phyloP scores from a whole-genome alignment of 2,888 invertebrate species.

The Harpalus rufipes region DNA sequence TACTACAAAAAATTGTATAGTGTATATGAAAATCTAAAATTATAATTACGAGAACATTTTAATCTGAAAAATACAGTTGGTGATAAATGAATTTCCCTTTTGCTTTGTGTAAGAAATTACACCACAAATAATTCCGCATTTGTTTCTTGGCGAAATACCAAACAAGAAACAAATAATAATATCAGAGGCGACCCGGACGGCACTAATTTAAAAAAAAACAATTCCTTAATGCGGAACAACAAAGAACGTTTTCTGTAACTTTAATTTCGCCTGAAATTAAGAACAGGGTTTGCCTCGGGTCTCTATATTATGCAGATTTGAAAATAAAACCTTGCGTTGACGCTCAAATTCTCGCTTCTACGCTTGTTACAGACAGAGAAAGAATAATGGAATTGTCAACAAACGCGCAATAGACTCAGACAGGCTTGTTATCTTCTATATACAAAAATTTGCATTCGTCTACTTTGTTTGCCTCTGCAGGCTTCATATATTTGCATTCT shows the following conservation, averaged over 20 bases:
- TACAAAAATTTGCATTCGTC: constrained; percentile 31
- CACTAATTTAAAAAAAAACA: constrained; percentile 46
- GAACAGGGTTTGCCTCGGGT: constrained; percentile 30
- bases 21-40: no score
- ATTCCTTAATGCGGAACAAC: constrained; percentile 43
- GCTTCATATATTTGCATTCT: background rate
- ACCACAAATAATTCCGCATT: constrained; percentile 32
- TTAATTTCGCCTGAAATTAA: constrained; percentile 42
- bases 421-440: constrained; percentile 33
- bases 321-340: constrained; percentile 22
- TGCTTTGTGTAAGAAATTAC: constrained; percentile 7
- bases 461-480: background rate
- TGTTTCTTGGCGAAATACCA: constrained; percentile 17
- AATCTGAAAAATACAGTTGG: background rate
- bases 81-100: background rate
- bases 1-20: no score
- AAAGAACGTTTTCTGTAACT: constrained; percentile 37
- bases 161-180: constrained; percentile 32
- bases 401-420: constrained; percentile 25
- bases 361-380: background rate
- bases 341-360: constrained; percentile 27
- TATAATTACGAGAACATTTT: no score
- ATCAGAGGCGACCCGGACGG: constrained; percentile 23
- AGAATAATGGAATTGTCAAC: constrained; percentile 36
- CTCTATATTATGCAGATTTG: constrained; percentile 39